Evolutionary conservation across 1,140 invertebrate genomes (phyloP), one percentile per base, ranked within the genome.

Genomic region (Lethrus apterus): DNA sequence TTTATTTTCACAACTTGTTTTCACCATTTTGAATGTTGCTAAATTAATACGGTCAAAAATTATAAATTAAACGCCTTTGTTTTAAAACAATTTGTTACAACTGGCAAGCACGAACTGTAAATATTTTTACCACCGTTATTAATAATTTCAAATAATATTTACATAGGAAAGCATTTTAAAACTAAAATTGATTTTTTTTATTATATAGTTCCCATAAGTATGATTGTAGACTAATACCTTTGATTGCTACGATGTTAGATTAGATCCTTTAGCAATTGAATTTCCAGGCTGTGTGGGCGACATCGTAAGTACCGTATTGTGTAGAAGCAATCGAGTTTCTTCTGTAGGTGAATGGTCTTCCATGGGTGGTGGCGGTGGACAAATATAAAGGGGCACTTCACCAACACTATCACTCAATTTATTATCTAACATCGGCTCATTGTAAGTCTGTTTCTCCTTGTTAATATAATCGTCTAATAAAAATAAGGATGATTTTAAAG

Each of bases 321-420:
- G 60, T 21, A 62, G 52, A 41, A 73, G 60, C 42, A 74, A 58
- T 46, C 66, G 66, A 9, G 72, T 74, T 56, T 75, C 72, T 59
- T 77, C 74, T 4, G 70, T 72, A 10, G 73, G 71, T 9, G 73
- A 73, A 48, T 64, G 63, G 56, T 73, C 72, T 35, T 67, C 70
- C 57, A 70, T 68, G 3, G 72, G 68, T 11, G 70, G 67, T 13
- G 71, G 67, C 17, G 70, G 70, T 8, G 70, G 70, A 46, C 70
- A 72, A 30, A 72, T 71, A 56, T 68, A 71, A 21, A 72, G 56
- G 3, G 68, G 65, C 46, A 61, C 49, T 43, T 65, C 61, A 48
- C 51, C 43, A 44, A 62, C 49, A 54, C 43, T 50, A 46, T 49
- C 50, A 43, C 47, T 48, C 7, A 63, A 56, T 33, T 65, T 70